Percentiles rank a stretch among this genome's conserved stretches.
phyloP scores from a whole-genome alignment of 2,113 vertebrate species.

The Sula dactylatra region DNA sequence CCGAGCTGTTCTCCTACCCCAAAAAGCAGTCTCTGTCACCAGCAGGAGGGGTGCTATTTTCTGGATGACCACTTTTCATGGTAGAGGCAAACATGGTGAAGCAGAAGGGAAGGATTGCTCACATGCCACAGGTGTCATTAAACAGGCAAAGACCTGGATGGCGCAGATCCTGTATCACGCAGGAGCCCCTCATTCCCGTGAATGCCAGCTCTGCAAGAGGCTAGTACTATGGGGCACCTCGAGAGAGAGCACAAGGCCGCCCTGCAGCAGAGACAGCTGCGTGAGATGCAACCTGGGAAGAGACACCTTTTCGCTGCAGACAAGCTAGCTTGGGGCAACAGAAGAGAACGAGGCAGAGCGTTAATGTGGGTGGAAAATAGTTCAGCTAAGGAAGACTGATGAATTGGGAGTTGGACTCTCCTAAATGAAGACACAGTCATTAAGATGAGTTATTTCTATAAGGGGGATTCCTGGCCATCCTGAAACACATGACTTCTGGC shows the following conservation, averaged over 20 bases:
- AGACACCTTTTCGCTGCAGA: background rate
- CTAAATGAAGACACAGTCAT: background rate
- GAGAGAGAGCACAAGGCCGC: background rate
- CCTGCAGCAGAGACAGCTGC: background rate
- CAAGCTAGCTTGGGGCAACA: background rate
- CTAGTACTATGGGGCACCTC: background rate
- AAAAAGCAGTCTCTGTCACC: rapidly evolving
- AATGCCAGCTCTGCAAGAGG: rapidly evolving
- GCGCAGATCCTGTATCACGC: background rate
- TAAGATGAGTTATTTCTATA: background rate
- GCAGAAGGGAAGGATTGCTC: background rate
- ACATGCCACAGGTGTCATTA: too few species aligned
- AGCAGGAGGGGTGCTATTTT: background rate
- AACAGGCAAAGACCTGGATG: background rate
- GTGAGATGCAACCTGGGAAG: background rate
- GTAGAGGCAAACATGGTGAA: background rate
- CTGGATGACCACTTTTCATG: background rate
- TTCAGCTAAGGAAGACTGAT: background rate
- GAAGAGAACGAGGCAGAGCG: background rate
- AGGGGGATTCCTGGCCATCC: background rate
- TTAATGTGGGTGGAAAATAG: background rate
- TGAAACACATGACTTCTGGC: background rate
- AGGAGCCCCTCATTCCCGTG: background rate
- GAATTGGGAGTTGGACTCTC: background rate
- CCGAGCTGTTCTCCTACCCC: background rate